Conservation (phyloP, 2,797 vertebrate genomes). For the Poeciliopsis infans region DNA sequence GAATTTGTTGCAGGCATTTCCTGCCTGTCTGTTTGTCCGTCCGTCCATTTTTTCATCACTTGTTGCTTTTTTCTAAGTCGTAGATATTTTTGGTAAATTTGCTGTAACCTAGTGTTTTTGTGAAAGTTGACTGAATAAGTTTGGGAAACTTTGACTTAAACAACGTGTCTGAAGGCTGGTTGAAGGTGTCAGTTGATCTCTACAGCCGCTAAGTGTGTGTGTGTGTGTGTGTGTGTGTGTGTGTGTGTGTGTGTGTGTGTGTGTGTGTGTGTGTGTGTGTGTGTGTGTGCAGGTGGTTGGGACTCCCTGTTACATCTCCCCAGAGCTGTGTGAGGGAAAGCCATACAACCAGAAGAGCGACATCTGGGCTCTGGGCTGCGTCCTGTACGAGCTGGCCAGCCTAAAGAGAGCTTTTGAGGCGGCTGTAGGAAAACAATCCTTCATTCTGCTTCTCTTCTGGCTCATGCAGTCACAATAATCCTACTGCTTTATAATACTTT, state of each 20-base stretch:
- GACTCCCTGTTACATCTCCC: constrained; percentile 97
- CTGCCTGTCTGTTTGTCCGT: background rate
- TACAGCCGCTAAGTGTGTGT: constrained; percentile 8
- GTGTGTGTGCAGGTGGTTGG: constrained; percentile 88
- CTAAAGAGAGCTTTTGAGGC: constrained; percentile 98
- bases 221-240: no score
- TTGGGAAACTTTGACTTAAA: background rate
- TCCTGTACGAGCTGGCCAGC: constrained; percentile 96
- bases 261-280: background rate
- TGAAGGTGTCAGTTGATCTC: background rate
- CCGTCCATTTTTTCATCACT: no score
- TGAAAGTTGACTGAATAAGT: background rate
- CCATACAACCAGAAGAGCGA: constrained; percentile 99
- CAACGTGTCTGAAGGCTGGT: background rate
- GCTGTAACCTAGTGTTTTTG: background rate
- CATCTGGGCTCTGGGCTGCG: constrained; percentile 98
- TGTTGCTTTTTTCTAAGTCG: background rate
- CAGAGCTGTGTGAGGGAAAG: constrained; percentile 97
- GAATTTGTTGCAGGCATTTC: background rate
- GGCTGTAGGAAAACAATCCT: constrained; percentile 81
- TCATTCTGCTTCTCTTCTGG: constrained; percentile 7
- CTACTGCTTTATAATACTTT: constrained; percentile 11
- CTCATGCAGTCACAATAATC: constrained; percentile 8
- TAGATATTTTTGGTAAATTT: background rate
- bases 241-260: background rate